Base-by-base conservation (phyloP, 2,113 vertebrate species). In the Nansenia antarctica region DNA sequence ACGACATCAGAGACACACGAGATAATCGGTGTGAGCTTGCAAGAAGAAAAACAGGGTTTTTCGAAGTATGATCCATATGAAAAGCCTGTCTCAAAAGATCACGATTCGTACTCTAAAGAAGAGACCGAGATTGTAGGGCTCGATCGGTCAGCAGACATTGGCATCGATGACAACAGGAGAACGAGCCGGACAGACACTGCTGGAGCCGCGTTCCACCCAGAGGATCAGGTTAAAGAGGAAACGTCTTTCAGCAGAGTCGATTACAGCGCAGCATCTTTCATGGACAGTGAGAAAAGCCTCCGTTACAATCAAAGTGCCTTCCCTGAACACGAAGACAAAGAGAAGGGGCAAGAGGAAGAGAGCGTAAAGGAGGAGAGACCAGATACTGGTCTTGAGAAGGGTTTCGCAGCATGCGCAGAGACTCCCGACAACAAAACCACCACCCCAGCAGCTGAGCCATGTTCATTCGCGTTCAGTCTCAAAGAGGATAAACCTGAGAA, bases 321-420 rank as follows among this genome's bases (percentile, higher is more conserved):
- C 0, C 74, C 82, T 9, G 79, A 67, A 63, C 84, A 69, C 58
- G 86, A 86, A 79, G 85, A 84, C 73, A 29, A 76, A 67, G 88
- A 84, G 68, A 88, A 80, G 69, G 87, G 88, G 65, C 87, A 85
- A 67, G 83, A 90, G 2, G 88, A 91, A 67, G 83, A 92, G 76
- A 69, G 81, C 0, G 93, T 94, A 61, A 85, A 90, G 18, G 94
- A 95, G 81, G 92, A 94, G 69, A 91, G 93, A 82, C 90, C 90
- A 72, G 91, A 93, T 72, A 94, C 93, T 27, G 94, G 91, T 59
- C 89, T 91, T 0, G 92, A 93, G 65, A 95, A 92, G 58, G 94
- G 89, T 74, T 94, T 93, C 77, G 89, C 90, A 45, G 89, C 90
- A 45, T 93, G 93, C 1, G 74, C 92, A 61, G 93, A 95, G 62